These are phyloP conservation scores for Brachionus plicatilis DNA, from an alignment of 1,140 invertebrate genomes.

Conservation along the genomic window DNA sequence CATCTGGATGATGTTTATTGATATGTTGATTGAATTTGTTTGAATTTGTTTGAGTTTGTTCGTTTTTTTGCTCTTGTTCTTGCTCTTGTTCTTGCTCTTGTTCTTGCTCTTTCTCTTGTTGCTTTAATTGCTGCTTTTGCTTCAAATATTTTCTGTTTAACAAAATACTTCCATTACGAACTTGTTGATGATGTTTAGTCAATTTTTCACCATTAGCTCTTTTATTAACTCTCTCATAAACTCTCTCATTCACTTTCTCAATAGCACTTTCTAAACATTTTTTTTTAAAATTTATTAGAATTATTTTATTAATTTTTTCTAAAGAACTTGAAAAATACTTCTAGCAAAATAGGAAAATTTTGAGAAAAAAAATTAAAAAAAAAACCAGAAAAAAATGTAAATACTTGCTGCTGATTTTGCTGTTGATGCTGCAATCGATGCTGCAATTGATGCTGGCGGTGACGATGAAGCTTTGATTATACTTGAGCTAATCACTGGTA, in stretches of 20 bases:
- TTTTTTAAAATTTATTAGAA: too few species aligned
- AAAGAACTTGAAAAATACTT: not conserved
- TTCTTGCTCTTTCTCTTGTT: not conserved
- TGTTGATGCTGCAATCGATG: not conserved
- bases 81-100: not conserved
- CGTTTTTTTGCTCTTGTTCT: not conserved
- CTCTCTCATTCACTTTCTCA: too few species aligned
- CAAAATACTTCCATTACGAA: not conserved
- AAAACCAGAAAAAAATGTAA: not conserved
- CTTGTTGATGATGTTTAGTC: not conserved
- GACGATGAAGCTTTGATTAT: not conserved
- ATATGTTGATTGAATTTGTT: not conserved
- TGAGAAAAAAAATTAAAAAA: not conserved
- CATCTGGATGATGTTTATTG: not conserved
- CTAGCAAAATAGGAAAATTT: too few species aligned
- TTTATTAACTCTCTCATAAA: not conserved
- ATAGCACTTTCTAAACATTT: too few species aligned
- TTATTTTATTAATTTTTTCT: too few species aligned
- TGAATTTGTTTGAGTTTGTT: not conserved
- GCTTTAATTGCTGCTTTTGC: not conserved
- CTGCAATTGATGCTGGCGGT: slow-evolving; percentile 38
- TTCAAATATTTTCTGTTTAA: not conserved
- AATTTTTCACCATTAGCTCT: not conserved
- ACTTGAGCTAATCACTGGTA: not conserved
- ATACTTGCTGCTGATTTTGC: not conserved